Evolutionary conservation across 2,797 vertebrate species (phyloP).

Genomic region (Sebastes nivosus): DNA sequence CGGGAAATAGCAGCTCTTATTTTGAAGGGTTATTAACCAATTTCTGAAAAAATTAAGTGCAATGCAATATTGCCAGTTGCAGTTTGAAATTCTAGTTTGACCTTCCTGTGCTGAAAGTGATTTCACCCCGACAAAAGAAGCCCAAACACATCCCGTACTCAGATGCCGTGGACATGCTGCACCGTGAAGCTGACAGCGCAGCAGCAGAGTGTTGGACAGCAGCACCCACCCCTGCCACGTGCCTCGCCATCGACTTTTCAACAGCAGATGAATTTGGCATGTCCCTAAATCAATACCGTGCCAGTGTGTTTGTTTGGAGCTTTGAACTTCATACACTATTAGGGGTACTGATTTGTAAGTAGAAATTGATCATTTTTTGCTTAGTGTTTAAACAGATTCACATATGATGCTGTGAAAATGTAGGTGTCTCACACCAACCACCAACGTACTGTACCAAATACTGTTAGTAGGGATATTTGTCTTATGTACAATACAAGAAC

Average conservation of each 20-base stretch:
- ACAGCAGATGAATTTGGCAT: slow-evolving; percentile 69
- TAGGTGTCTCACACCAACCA: slow-evolving; percentile 19
- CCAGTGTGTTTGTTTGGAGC: slow-evolving; percentile 58
- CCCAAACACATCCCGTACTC: not conserved
- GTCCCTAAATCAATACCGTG: slow-evolving; percentile 59
- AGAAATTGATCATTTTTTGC: slow-evolving; percentile 16
- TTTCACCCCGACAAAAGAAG: not conserved
- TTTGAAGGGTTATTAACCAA: not conserved
- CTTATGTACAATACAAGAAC: slow-evolving; percentile 50
- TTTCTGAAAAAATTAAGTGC: not conserved
- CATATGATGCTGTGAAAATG: slow-evolving; percentile 12
- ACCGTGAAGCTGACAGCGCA: not conserved
- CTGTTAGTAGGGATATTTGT: slow-evolving; percentile 14
- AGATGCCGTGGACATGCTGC: not conserved
- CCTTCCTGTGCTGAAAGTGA: not conserved
- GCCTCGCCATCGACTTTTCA: slow-evolving; percentile 58
- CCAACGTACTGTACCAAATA: slow-evolving; percentile 26
- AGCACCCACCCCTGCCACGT: slow-evolving; percentile 63
- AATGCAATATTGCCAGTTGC: not conserved
- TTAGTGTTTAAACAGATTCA: slow-evolving; percentile 13
- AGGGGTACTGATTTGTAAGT: slow-evolving; percentile 22
- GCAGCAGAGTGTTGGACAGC: not conserved
- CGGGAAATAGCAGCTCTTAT: not conserved
- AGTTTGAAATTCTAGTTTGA: not conserved
- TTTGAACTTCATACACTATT: slow-evolving; percentile 17